Evolutionary conservation across 2,797 vertebrate genomes (phyloP), one percentile per base, ranked within the genome.

Genomic region (Pempheris klunzingeri): DNA sequence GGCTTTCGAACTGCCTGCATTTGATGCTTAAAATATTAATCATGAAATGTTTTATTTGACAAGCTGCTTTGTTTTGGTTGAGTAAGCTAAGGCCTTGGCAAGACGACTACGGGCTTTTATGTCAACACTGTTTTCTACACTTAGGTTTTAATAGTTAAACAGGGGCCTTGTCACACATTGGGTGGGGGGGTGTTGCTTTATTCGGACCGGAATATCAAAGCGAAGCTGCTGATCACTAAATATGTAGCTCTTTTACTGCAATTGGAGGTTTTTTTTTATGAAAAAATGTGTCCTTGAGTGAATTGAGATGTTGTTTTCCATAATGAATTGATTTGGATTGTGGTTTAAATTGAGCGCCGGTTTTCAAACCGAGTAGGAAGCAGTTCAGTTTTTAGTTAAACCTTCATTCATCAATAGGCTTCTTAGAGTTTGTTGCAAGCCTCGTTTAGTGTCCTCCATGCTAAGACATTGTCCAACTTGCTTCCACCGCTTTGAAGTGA

Each of bases 111-210:
- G 4, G 71, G 72, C 54, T 73, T 81, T 82, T 58, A 75, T 88
- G 78, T 82, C 70, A 67, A 72, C 36, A 46, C 47, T 72, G 36
- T 58, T 83, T 80, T 78, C 43, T 77, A 79, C 87, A 80, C 60
- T 50, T 62, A 65, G 10, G 65, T 73, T 90, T 93, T 83, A 92
- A 92, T 91, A 90, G 79, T 92, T 92, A 85, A 91, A 92, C 71
- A 80, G 74, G n/a, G 65, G 38, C 68, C 78, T 81, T 84, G 88
- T 88, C 81, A 64, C 78, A n/a, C n/a, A n/a, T n/a, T n/a, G 13
- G 65, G 69, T 59, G 28, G 20, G 28, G 41, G 59, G 67, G 77
- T n/a, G 68, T 85, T 47, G 39, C 67, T 84, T 74, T 91, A 81
- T 89, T 89, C 89, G 79, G 86, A 82, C 74, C 20, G 24, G 38